Evolutionary conservation across 1,140 invertebrate genomes (phyloP).

Genomic region (Monochamus saltuarius): DNA sequence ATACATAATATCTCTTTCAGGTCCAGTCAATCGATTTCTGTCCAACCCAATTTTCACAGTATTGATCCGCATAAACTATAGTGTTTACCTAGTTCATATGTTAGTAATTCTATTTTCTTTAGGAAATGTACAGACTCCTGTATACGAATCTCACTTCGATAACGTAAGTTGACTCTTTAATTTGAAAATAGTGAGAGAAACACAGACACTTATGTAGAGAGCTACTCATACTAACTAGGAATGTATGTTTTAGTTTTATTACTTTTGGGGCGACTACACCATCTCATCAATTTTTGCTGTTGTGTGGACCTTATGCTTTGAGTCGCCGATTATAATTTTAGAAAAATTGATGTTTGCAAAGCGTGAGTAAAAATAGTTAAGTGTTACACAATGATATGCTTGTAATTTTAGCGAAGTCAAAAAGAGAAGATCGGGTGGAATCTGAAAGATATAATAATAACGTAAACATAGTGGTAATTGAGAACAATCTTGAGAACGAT

Average conservation of each 20-base stretch:
- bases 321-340: conserved; percentile 14
- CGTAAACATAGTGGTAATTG: no score
- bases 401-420: no score
- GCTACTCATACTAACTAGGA: no score
- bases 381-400: no score
- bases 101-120: conserved; percentile 2
- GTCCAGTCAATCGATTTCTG: conserved; percentile 12
- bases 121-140: neutral
- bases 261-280: conserved; percentile 6
- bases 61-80: conserved; percentile 10
- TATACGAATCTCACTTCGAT: neutral
- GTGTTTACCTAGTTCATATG: conserved; percentile 14
- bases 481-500: no score
- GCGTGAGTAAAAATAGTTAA: no score
- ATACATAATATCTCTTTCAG: conserved; percentile 21
- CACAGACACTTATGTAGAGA: no score
- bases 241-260: conserved; percentile 15
- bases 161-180: conserved; percentile 17
- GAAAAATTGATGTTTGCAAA: neutral
- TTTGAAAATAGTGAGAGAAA: no score
- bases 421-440: no score
- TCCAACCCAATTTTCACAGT: neutral
- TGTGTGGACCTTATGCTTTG: conserved; percentile 16
- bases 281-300: conserved; percentile 1
- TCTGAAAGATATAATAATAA: no score